Base-by-base conservation (phyloP, 2,113 vertebrate species). In the Ptilorrhoa leucosticta region DNA sequence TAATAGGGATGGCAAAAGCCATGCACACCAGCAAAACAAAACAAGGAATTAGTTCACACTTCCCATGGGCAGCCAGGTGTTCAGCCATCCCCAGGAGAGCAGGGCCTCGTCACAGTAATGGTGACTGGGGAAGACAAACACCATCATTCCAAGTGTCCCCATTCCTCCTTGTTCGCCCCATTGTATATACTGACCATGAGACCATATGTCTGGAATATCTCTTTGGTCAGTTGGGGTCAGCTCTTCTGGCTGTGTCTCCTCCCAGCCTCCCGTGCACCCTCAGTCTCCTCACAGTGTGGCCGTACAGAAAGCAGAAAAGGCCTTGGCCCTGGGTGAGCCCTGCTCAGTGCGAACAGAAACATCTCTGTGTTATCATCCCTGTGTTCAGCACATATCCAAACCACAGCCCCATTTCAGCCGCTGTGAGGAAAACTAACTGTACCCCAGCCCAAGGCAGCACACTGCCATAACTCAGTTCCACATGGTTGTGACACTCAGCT, bases 11-110 rank as follows among this genome's bases (percentile, higher is more conserved):
- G 24, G 33, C 33, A 58, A 33, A 73, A 37, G 8, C 31, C 33
- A 23, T 0, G 2, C 7, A 4, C 0, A 0, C 13, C 44, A 73
- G 45, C 51, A 51, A 33, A 57, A 5, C 37, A 51, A n/a, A 51
- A 7, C 24, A 26, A 60, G 28, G 61, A 45, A 20, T n/a, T 27
- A 24, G 23, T n/a, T 45, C 9, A 10, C 19, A 5, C 39, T 44
- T 82, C 16, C 60, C 13, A 2, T 21, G 60, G 37, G 60, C 45
- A 51, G 23, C 13, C 27, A 17, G 51, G 15, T 73, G 60, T 82
- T 66, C 44, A 65, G 37, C 33, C 15, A n/a, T 66, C 5, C 45
- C 33, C 39, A 37, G 39, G 37, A 53, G 45, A 16, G 51, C 51
- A 89, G 76, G 23, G 15, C 12, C 3, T 5, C 33, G 26, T 39